A percentile compares a stretch with the other conserved stretches of the same genome.
phyloP scores from a whole-genome alignment of 2,888 invertebrate species.

The Dolichomitus sp. region DNA sequence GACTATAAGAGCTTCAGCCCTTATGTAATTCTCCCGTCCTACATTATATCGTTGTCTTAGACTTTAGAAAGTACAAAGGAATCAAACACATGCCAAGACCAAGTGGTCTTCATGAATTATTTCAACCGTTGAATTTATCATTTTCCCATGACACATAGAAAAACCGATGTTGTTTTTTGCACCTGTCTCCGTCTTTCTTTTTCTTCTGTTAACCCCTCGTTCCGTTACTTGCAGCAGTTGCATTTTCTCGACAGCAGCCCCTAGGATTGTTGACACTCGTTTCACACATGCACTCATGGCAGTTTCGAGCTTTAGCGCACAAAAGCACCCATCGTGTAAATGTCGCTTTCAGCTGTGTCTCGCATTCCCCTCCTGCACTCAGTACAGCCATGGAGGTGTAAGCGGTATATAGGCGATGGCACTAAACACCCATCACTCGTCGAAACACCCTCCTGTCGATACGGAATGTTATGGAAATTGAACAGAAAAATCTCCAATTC shows the following conservation, averaged over 20 bases:
- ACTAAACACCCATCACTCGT: constrained; percentile 4
- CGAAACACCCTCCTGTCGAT: constrained; percentile 3
- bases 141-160: constrained; percentile 32
- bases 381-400: not conserved
- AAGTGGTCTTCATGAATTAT: constrained; percentile 41
- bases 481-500: not conserved
- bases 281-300: constrained; percentile 38
- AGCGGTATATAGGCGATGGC: too few relatives aligned
- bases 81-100: constrained; percentile 19
- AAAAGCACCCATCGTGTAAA: constrained; percentile 10
- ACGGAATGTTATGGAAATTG: constrained; percentile 11
- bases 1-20: not conserved
- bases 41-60: not conserved
- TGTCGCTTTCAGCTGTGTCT: constrained; percentile 22
- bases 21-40: not conserved
- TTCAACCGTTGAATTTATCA: constrained; percentile 34
- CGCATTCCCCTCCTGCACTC: not conserved
- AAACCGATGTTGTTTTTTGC: constrained; percentile 26
- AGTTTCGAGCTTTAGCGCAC: constrained; percentile 23
- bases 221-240: constrained; percentile 22
- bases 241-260: constrained; percentile 27
- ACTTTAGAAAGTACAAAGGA: constrained; percentile 32
- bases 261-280: constrained; percentile 48
- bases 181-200: constrained; percentile 4
- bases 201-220: not conserved